Percentiles rank a stretch among this genome's conserved stretches.
phyloP scores from a whole-genome alignment of 2,113 vertebrate genomes.

The Solea senegalensis region DNA sequence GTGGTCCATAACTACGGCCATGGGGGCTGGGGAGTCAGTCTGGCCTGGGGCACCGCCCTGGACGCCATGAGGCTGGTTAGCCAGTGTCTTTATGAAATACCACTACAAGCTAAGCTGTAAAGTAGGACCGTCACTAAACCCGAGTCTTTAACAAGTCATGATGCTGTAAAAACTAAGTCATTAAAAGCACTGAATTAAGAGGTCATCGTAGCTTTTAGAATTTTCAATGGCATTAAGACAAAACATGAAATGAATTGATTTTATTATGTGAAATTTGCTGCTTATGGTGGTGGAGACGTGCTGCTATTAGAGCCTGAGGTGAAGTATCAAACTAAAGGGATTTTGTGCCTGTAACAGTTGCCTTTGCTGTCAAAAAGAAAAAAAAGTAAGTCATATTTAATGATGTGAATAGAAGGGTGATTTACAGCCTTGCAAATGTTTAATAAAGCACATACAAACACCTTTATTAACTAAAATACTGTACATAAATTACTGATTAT shows the following conservation, averaged over 20 bases:
- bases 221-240: too few species aligned
- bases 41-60: slow-evolving; percentile 89
- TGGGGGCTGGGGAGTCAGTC: slow-evolving; percentile 83
- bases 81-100: slow-evolving; percentile 72
- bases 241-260: background rate
- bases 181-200: background rate
- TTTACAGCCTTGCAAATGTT: background rate
- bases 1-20: slow-evolving; percentile 96
- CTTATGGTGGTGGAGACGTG: background rate
- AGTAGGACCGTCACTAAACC: background rate
- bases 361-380: background rate
- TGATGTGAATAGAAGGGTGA: background rate
- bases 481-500: background rate
- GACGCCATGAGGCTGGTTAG: slow-evolving; percentile 83
- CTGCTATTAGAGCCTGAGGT: background rate
- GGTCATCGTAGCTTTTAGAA: background rate
- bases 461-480: slow-evolving; percentile 6
- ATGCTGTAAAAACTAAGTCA: too few species aligned
- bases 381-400: background rate
- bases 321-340: background rate
- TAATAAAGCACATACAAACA: background rate
- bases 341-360: background rate
- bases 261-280: background rate
- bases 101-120: slow-evolving; percentile 71
- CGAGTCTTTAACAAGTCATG: too few species aligned